These are phyloP conservation scores for Zaprionus davidi DNA, from an alignment of 1,140 invertebrate species.

Conservation along the genomic window DNA sequence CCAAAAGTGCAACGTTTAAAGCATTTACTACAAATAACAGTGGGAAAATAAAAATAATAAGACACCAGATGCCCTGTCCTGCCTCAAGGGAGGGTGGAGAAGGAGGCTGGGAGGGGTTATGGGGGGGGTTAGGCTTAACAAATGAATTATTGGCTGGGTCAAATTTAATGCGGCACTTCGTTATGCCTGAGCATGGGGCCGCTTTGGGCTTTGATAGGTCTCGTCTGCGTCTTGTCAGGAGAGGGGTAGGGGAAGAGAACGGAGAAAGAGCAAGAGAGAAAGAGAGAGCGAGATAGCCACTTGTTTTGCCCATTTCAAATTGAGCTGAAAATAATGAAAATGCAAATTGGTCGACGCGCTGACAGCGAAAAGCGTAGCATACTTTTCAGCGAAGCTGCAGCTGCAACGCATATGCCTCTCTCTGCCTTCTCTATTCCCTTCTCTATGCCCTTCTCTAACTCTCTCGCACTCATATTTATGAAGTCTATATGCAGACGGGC, in stretches of 20 bases:
- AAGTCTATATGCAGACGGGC: conserved; percentile 67
- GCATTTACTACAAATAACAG: conserved; percentile 59
- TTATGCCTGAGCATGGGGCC: conserved; percentile 32
- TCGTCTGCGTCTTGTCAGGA: background rate
- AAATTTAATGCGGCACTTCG: conserved; percentile 79
- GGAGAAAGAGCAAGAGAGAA: background rate
- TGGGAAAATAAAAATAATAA: conserved; percentile 59
- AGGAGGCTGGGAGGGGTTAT: conserved; percentile 1
- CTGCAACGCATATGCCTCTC: background rate
- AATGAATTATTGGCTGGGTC: conserved; percentile 76
- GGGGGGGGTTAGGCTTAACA: conserved; percentile 52
- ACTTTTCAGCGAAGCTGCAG: conserved; percentile 53
- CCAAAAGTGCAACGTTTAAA: conserved; percentile 76
- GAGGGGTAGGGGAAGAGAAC: background rate
- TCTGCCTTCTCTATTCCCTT: background rate
- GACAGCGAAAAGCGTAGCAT: conserved; percentile 33
- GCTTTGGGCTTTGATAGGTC: conserved; percentile 21
- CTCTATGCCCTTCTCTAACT: background rate
- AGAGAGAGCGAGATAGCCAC: conserved; percentile 1
- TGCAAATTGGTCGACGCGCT: conserved; percentile 62
- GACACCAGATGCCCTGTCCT: background rate
- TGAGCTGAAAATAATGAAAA: conserved; percentile 79
- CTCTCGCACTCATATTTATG: conserved; percentile 57
- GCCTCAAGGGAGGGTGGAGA: too few relatives aligned
- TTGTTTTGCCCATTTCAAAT: conserved; percentile 71